These are phyloP conservation scores for Drosophila fulvimacula DNA, from an alignment of 2,888 invertebrate genomes.

Conservation along the genomic window DNA sequence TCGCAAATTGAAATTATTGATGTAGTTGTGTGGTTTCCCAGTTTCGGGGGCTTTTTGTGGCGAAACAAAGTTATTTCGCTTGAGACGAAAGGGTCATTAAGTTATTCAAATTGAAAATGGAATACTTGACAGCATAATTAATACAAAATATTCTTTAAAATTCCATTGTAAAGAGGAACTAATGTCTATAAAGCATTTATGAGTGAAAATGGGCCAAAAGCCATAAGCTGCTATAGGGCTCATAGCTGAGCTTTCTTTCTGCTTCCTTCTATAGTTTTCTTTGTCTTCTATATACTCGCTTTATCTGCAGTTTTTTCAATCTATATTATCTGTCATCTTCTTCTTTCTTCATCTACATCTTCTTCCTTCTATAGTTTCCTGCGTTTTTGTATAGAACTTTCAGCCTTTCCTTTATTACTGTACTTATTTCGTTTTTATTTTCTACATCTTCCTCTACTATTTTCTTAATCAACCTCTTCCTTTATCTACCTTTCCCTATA, in stretches of 20 bases:
- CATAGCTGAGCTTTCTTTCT: not conserved
- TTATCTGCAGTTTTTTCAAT: too few relatives aligned
- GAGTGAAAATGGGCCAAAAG: not conserved
- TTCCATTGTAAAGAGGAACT: not conserved
- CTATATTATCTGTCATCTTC: not conserved
- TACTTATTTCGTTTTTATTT: not conserved
- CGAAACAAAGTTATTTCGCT: not conserved
- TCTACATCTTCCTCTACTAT: not conserved
- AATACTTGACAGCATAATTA: not conserved
- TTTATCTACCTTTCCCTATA: not conserved
- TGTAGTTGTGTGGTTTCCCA: constrained; percentile 57
- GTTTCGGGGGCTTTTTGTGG: not conserved
- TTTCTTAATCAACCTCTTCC: not conserved
- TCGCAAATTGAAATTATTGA: constrained; percentile 73
- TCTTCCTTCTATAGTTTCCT: not conserved
- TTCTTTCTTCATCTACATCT: not conserved
- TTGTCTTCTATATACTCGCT: too few relatives aligned
- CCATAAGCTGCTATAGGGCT: not conserved
- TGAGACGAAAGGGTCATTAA: constrained; percentile 13
- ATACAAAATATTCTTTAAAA: not conserved
- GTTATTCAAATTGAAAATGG: not conserved
- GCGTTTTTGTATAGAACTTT: too few relatives aligned
- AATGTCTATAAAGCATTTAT: not conserved
- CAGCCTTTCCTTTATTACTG: not conserved
- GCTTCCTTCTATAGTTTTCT: too few relatives aligned